Conservation (phyloP, 2,888 invertebrate species). For the Orgyia antiqua region DNA sequence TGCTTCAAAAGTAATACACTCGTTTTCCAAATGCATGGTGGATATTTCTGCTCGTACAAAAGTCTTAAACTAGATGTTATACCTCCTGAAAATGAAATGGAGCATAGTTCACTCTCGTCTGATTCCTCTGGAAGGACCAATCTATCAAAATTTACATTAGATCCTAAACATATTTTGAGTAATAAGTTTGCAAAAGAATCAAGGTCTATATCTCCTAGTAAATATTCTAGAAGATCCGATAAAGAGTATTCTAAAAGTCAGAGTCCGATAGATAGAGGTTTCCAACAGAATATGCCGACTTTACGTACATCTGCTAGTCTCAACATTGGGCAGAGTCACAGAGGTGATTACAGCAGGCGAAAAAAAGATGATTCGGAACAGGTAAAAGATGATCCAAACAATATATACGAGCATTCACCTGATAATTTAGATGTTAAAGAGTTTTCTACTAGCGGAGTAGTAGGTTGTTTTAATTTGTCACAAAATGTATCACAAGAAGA, state of each 20-base stretch:
- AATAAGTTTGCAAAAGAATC: conserved; percentile 50
- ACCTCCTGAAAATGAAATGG: conserved; percentile 62
- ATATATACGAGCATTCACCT: conserved; percentile 67
- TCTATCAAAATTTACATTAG: conserved; percentile 54
- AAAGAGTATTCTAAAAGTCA: conserved; percentile 71
- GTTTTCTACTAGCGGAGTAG: conserved; percentile 31
- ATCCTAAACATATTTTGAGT: conserved; percentile 46
- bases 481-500: conserved; percentile 52
- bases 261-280: conserved; percentile 62
- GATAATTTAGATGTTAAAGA: conserved; percentile 58
- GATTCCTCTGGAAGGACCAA: conserved; percentile 61
- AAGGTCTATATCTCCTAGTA: conserved; percentile 63
- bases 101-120: conserved; percentile 61
- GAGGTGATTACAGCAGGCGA: conserved; percentile 26
- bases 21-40: conserved; percentile 92
- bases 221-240: conserved; percentile 43
- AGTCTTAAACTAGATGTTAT: conserved; percentile 71
- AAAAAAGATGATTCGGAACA: conserved; percentile 36
- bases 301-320: conserved; percentile 52
- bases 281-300: conserved; percentile 56
- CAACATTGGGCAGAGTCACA: conserved; percentile 44
- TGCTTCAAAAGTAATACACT: conserved; percentile 85
- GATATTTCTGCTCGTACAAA: conserved; percentile 85
- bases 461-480: conserved; percentile 46
- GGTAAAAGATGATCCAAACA: conserved; percentile 40